Evolutionary conservation across 1,140 invertebrate genomes (phyloP).

Genomic region (Drosophila lacteicornis): DNA sequence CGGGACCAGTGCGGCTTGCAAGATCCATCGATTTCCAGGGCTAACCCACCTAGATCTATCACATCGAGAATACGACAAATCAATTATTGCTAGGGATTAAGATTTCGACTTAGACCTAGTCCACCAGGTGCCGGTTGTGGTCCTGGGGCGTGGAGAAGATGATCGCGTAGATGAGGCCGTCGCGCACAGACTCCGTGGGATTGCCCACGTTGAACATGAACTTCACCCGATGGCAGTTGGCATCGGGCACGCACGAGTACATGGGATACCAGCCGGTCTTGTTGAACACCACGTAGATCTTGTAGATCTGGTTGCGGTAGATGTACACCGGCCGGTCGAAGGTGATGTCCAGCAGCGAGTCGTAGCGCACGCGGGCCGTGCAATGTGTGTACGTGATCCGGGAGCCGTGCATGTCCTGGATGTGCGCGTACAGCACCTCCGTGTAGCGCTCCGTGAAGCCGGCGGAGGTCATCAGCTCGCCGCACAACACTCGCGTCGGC

Average conservation of each 20-base stretch:
- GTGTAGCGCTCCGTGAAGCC: constrained; percentile 86
- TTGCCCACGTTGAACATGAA: constrained; percentile 91
- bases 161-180: constrained; percentile 91
- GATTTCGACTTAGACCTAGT: constrained; percentile 22
- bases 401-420: constrained; percentile 90
- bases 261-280: constrained; percentile 92
- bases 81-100: constrained; percentile 11
- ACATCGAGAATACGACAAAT: constrained; percentile 39
- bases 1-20: constrained; percentile 1
- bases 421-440: constrained; percentile 92
- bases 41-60: constrained; percentile 18
- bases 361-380: constrained; percentile 89
- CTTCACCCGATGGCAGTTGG: constrained; percentile 88
- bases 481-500: constrained; percentile 87
- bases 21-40: constrained; percentile 14
- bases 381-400: constrained; percentile 92
- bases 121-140: constrained; percentile 62
- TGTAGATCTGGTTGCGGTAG: constrained; percentile 91
- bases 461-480: constrained; percentile 85
- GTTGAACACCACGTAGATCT: constrained; percentile 92
- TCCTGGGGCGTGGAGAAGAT: constrained; percentile 87
- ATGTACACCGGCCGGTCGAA: constrained; percentile 92
- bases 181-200: constrained; percentile 88
- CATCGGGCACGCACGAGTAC: constrained; percentile 87
- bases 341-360: constrained; percentile 90